Evolutionary conservation across 2,888 invertebrate genomes (phyloP), one percentile per base, ranked within the genome.

Genomic region (Matsumyia berberina): DNA sequence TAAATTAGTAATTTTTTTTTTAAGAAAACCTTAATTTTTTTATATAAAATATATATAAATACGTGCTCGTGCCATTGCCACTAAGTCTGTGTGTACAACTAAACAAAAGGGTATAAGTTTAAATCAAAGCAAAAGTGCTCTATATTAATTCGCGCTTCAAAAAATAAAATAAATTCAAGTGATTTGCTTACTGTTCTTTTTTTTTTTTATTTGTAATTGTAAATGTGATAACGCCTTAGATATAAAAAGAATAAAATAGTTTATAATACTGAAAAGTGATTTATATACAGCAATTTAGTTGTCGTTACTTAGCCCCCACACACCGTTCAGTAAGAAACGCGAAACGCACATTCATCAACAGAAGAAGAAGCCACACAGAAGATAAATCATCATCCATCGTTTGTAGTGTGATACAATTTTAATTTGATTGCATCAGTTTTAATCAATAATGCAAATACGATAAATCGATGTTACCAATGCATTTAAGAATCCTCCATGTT

Each of bases 391-490:
- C 85, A 79, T 88, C 86, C 85, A 87, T 80, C 60, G 67, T n/a
- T n/a, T n/a, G 81, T 66, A 70, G 66, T 72, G 80, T 77, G 78
- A 79, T 79, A 76, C 73, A 82, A 76, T 82, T 79, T 77, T 46
- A 82, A 67, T 87, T 87, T 73, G 74, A 86, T 83, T 87, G 87
- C 85, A 88, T 91, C 89, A 89, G 88, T 89, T 88, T 78, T 88
- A 88, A 88, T 89, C 89, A 89, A 91, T 90, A 91, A 92, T 92
- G 92, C 89, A 88, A 89, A 90, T 90, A 90, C 89, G 90, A 89
- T 92, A 91, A 89, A 91, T 92, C 90, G 90, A 92, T 92, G 92
- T 91, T 92, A 91, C 91, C 91, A 91, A 90, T 89, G 91, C 89
- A 91, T 89, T 91, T 91, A 89, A 90, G 90, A 91, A 90, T 90